Conservation (phyloP, 2,888 invertebrate genomes). For the Prosopocoilus inquinatus region DNA sequence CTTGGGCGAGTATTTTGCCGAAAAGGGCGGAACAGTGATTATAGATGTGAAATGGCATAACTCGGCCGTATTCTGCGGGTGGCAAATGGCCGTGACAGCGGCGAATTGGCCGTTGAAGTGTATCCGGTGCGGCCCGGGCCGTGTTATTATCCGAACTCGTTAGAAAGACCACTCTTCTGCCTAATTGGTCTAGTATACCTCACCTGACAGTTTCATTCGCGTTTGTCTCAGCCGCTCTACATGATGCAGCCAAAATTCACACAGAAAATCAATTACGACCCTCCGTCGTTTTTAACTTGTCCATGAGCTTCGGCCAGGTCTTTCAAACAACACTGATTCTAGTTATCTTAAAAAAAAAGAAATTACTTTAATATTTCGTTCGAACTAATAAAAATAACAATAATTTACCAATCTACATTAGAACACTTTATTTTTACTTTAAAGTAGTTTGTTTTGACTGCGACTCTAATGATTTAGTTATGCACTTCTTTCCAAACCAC, state of each 20-base stretch:
- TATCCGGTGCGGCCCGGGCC: slow-evolving; percentile 46
- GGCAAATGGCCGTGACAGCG: slow-evolving; percentile 42
- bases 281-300: background rate
- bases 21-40: slow-evolving; percentile 11
- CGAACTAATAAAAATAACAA: too few relatives aligned
- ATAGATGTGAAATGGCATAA: slow-evolving; percentile 33
- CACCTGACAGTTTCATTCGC: slow-evolving; percentile 35
- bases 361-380: too few relatives aligned
- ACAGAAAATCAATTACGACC: background rate
- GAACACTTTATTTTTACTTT: too few relatives aligned
- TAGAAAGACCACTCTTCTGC: slow-evolving; percentile 45
- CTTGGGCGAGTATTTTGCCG: background rate
- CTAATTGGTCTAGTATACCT: slow-evolving; percentile 45
- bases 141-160: slow-evolving; percentile 46
- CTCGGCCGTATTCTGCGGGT: slow-evolving; percentile 41
- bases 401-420: too few relatives aligned
- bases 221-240: background rate
- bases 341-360: too few relatives aligned
- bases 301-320: too few relatives aligned
- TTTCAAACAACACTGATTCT: too few relatives aligned
- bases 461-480: too few relatives aligned
- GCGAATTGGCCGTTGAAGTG: slow-evolving; percentile 40
- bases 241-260: background rate
- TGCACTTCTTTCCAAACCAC: too few relatives aligned
- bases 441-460: too few relatives aligned